Evolutionary conservation across 2,797 vertebrate species (phyloP).

Genomic region (Monodelphis domestica): DNA sequence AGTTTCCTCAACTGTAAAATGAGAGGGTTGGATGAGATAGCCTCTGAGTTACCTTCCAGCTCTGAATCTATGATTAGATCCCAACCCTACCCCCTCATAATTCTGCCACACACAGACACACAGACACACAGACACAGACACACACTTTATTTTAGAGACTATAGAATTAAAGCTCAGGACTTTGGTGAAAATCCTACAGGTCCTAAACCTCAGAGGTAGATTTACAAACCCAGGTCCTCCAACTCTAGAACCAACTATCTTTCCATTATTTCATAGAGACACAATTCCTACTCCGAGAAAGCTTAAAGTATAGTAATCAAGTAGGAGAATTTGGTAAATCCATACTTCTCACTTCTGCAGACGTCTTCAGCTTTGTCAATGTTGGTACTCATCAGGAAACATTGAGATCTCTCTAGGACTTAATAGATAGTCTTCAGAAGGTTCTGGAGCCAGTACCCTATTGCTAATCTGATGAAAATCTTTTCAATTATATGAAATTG

Average conservation of each 20-base stretch:
- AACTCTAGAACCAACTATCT: not conserved
- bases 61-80: not conserved
- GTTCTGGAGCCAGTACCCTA: not conserved
- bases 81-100: no score
- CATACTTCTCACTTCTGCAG: not conserved
- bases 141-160: not conserved
- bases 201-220: not conserved
- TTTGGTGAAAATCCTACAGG: not conserved
- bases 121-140: no score
- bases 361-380: not conserved
- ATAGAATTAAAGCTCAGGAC: no score
- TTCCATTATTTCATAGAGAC: not conserved
- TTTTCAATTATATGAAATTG: not conserved
- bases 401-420: not conserved
- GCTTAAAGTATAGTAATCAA: no score
- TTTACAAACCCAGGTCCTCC: not conserved
- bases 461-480: not conserved
- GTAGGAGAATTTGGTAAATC: not conserved
- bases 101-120: no score
- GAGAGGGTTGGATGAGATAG: not conserved
- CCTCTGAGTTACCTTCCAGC: not conserved
- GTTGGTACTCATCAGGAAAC: not conserved
- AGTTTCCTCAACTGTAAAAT: not conserved
- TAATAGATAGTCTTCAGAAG: not conserved
- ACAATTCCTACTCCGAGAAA: no score